Evolutionary conservation across 2,888 invertebrate species (phyloP), one percentile per base, ranked within the genome.

Genomic region (Lasioglossum leucozonium): DNA sequence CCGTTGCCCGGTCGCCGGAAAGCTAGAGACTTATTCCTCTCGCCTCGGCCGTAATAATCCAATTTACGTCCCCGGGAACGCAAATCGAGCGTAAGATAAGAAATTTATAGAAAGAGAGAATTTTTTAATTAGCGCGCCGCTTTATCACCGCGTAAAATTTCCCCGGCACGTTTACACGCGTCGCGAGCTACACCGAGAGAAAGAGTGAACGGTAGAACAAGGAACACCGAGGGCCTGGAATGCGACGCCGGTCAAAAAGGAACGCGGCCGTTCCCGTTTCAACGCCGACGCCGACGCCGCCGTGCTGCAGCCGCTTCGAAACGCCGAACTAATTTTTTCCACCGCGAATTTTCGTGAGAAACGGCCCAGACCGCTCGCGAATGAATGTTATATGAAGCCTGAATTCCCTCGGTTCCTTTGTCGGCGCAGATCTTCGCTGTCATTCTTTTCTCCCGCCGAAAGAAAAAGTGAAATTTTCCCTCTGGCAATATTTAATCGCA

Each of bases 321-420:
- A 69, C 51, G 67, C 37, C 37, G 37, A 67, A 67, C 67, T 55
- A 71, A 67, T 69, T 69, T 72, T 83, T 85, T 85, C 78, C 72
- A 85, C 72, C 81, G 71, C 76, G 85, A 89, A 87, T 90, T 89
- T 86, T 75, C 77, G 71, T 74, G 77, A 73, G 77, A 84, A 77
- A 82, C 79, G 5, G 37, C 88, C 87, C 91, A 86, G 87, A 72
- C 77, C 87, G 91, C 58, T 87, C 73, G 75, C 58, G 85, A 87
- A 91, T 90, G 88, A 91, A 91, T 90, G 87, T 91, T 88, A 86
- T 85, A 91, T 86, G 86, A 87, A 75, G 44, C 65, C 81, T 69
- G 86, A 87, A 72, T 71, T 72, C 78, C 72, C 30, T 16, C 26
- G 34, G 67, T 79, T 74, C 67, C 65, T 76, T 47, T 37, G 47